These are phyloP conservation scores for Agapornis canus DNA, from an alignment of 2,797 vertebrate genomes.

Conservation along the genomic window DNA sequence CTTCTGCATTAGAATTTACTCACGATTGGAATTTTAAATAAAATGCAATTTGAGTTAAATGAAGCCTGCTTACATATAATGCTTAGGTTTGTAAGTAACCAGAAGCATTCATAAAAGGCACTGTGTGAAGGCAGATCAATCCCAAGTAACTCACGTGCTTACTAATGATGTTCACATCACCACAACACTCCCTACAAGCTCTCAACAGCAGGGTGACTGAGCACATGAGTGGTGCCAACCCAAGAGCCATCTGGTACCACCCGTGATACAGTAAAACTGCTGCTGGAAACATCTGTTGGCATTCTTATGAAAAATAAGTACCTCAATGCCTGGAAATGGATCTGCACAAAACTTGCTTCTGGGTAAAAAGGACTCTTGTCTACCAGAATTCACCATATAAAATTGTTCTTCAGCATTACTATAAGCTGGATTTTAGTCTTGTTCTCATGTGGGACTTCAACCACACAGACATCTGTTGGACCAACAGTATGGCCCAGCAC, in stretches of 20 bases:
- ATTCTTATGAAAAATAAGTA: background rate
- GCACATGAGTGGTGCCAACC: too few species aligned
- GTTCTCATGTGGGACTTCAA: too few species aligned
- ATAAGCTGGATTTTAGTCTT: background rate
- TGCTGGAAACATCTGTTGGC: background rate
- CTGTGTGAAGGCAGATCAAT: background rate
- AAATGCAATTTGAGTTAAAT: background rate
- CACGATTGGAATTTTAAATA: background rate
- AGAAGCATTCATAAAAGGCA: background rate
- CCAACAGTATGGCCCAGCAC: too few species aligned
- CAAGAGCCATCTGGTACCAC: too few species aligned
- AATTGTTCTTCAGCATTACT: background rate
- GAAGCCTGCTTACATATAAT: background rate
- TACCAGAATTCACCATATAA: background rate
- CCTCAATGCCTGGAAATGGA: background rate
- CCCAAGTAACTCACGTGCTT: accelerated
- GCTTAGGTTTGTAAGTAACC: background rate
- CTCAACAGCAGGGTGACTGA: background rate
- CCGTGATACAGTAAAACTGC: background rate
- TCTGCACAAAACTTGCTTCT: background rate
- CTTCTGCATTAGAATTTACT: background rate
- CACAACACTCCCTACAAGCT: background rate
- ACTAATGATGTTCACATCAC: background rate
- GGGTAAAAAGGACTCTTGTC: background rate
- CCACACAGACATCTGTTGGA: too few species aligned